Evolutionary conservation across 2,888 invertebrate species (phyloP).

Genomic region (Calameuta filiformis): DNA sequence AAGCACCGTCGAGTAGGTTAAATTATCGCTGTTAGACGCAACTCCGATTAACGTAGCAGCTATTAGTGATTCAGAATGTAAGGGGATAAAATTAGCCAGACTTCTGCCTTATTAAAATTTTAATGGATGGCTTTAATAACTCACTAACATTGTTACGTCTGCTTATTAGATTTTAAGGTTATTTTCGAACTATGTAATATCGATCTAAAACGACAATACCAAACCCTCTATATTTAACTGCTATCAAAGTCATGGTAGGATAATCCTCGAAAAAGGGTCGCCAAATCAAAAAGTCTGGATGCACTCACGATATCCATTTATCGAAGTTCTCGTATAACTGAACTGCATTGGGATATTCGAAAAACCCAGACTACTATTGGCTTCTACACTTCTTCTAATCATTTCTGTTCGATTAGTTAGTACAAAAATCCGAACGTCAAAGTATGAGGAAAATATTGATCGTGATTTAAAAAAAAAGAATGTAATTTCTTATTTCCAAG

Average conservation of each 20-base stretch:
- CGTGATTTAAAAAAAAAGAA: too few species aligned
- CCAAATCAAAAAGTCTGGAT: not conserved
- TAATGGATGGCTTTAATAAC: not conserved
- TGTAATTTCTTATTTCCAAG: too few species aligned
- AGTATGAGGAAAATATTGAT: too few species aligned
- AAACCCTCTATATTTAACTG: not conserved
- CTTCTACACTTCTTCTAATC: too few species aligned
- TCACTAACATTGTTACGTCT: not conserved
- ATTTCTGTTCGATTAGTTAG: too few species aligned
- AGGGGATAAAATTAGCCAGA: too few species aligned
- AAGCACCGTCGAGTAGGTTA: not conserved
- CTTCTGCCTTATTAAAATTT: not conserved
- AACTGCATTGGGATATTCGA: too few species aligned
- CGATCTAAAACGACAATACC: not conserved
- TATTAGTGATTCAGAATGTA: too few species aligned
- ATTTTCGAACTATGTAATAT: not conserved
- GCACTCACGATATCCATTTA: not conserved
- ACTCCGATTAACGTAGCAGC: not conserved
- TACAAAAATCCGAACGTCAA: too few species aligned
- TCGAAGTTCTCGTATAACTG: too few species aligned
- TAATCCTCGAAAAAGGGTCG: not conserved
- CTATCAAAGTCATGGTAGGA: not conserved
- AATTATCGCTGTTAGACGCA: not conserved
- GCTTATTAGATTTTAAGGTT: not conserved
- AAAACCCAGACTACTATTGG: too few species aligned